A percentile compares a stretch with the other conserved stretches of the same genome.
Evolutionary conservation across 1,140 invertebrate species (phyloP).

Genomic region (Polypedilum pembai): DNA sequence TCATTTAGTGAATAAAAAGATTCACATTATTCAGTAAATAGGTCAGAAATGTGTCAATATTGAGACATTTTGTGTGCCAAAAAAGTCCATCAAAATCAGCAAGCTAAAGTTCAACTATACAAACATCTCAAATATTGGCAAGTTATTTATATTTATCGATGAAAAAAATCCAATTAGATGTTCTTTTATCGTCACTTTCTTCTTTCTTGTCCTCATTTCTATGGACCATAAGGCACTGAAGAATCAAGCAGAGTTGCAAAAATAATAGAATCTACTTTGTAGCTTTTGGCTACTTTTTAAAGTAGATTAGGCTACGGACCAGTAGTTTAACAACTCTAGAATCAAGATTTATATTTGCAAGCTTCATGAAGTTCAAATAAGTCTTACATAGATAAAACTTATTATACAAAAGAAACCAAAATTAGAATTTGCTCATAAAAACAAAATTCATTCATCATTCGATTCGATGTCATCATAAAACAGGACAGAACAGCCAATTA

Average conservation of each 20-base stretch:
- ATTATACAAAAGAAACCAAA: no score
- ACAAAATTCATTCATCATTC: background rate
- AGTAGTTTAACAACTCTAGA: no score
- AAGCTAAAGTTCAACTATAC: background rate
- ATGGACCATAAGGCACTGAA: background rate
- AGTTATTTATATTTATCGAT: background rate
- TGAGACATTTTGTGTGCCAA: no score
- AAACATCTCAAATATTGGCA: background rate
- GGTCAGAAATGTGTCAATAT: no score
- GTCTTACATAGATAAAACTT: background rate
- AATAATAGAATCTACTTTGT: no score
- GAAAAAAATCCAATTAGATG: conserved; percentile 8
- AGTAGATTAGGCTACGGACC: no score
- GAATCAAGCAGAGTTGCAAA: background rate
- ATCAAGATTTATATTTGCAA: no score
- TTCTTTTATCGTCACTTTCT: background rate
- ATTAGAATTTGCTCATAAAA: background rate
- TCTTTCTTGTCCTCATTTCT: background rate
- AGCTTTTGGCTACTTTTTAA: no score
- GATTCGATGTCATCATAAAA: background rate
- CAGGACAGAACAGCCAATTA: background rate
- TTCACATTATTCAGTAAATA: no score
- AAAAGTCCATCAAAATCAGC: no score
- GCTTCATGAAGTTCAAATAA: no score
- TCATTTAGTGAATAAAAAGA: no score